Evolutionary conservation across 2,888 invertebrate species (phyloP).

Genomic region (Phengaris arion): DNA sequence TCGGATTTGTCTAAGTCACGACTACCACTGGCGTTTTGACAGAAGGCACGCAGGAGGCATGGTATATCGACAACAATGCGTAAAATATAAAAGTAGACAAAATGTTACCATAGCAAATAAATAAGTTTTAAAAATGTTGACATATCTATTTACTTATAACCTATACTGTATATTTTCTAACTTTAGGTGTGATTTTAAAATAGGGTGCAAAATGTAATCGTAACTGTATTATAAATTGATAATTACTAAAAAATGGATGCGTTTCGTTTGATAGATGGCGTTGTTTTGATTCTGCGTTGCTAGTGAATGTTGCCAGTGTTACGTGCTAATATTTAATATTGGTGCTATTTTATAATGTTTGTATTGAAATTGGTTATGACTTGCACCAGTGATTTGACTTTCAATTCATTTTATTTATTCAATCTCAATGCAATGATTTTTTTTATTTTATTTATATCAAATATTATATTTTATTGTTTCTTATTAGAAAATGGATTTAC

Average conservation of each 20-base stretch:
- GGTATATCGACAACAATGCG: neutral
- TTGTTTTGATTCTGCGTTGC: slow-evolving; percentile 57
- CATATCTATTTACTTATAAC: slow-evolving; percentile 64
- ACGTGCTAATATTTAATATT: slow-evolving; percentile 71
- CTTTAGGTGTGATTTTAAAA: slow-evolving; percentile 58
- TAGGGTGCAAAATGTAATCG: slow-evolving; percentile 49
- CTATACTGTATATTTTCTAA: slow-evolving; percentile 66
- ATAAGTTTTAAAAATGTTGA: slow-evolving; percentile 59
- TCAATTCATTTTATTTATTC: slow-evolving; percentile 37
- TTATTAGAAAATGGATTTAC: neutral
- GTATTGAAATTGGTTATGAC: slow-evolving; percentile 46
- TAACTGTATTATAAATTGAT: slow-evolving; percentile 35
- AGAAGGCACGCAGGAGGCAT: no score
- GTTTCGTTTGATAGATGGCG: slow-evolving; percentile 39
- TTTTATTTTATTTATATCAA: neutral
- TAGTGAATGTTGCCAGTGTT: slow-evolving; percentile 47
- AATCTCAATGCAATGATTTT: slow-evolving; percentile 49
- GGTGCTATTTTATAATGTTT: slow-evolving; percentile 72
- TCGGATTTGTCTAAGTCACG: neutral
- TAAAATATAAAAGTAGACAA: slow-evolving; percentile 41
- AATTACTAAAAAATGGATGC: slow-evolving; percentile 32
- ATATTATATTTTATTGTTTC: neutral
- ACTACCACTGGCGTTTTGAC: neutral
- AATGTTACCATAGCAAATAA: slow-evolving; percentile 72
- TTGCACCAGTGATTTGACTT: slow-evolving; percentile 69